phyloP scores from a whole-genome alignment of 2,797 vertebrate genomes.

The Catamblyrhynchus diadema region DNA sequence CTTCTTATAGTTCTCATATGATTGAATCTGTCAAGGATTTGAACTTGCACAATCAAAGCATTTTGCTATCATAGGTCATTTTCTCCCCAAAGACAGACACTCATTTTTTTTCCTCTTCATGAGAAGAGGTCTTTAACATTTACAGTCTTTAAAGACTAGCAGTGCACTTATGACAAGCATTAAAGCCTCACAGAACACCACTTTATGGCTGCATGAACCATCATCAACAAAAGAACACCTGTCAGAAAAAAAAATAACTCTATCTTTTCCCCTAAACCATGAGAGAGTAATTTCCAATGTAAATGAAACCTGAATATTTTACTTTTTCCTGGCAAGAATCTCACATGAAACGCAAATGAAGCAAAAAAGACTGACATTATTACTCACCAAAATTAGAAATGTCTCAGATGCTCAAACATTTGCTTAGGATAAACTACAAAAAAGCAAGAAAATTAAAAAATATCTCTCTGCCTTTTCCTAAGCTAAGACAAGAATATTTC shows the following conservation, averaged over 20 bases:
- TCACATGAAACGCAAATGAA: slow-evolving; percentile 45
- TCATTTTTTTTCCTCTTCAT: neutral
- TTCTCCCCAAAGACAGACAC: neutral
- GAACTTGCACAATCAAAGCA: slow-evolving; percentile 10
- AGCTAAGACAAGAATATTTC: neutral
- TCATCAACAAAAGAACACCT: slow-evolving; percentile 39
- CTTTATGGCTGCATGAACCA: neutral
- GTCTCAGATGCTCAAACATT: slow-evolving; percentile 46
- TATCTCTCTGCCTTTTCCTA: neutral
- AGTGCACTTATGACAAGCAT: neutral
- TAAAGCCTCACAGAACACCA: neutral
- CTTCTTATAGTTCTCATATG: neutral
- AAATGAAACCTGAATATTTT: slow-evolving; percentile 58
- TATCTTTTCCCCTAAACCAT: slow-evolving; percentile 8
- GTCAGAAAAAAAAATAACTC: slow-evolving; percentile 2
- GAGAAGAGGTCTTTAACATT: slow-evolving; percentile 13
- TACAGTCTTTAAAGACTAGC: neutral
- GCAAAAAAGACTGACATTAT: slow-evolving; percentile 52
- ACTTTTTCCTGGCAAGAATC: slow-evolving; percentile 31
- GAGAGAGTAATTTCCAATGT: slow-evolving; percentile 50
- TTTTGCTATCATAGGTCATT: slow-evolving; percentile 16
- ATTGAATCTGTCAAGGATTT: slow-evolving; percentile 11
- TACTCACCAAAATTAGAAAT: slow-evolving; percentile 48
- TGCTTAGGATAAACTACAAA: slow-evolving; percentile 46
- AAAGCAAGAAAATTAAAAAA: slow-evolving; percentile 30